Base-by-base conservation (phyloP, 2,113 vertebrate genomes). In the Zingel zingel region DNA sequence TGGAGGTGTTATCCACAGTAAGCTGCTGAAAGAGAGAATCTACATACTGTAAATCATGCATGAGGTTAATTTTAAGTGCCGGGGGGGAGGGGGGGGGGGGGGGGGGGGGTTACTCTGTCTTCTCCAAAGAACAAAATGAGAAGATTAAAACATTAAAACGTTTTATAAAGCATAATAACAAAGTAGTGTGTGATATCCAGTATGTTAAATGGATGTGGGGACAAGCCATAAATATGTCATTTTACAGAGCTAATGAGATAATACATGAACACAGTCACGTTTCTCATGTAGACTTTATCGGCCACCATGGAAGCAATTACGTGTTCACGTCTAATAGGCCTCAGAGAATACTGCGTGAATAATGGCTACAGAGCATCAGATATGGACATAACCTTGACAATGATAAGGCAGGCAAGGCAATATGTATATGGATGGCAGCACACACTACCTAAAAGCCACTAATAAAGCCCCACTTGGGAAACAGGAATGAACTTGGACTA, bases 211-310 rank as follows among this genome's bases (percentile, higher is more conserved):
- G 48, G 53, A 72, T 21, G 48, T 4, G 43, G 61, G 18, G 19
- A 74, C 43, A 18, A 76, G 23, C 59, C 74, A 62, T 84, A 73
- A 83, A 84, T 79, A 56, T 70, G 36, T 87, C 59, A 67, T 27
- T 75, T 66, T 33, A 57, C 58, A 23, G 72, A 72, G 72, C 48
- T 90, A 90, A 88, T 85, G 68, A 85, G 80, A 76, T 79, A 74
- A 79, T 81, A 77, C 58, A 81, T 59, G 74, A 79, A 71, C 77
- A 59, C 77, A 74, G 83, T 79, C 87, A 89, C 87, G 77, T 81
- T 74, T 70, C 77, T 79, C 83, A 63, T 71, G 25, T 8, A 76
- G 62, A 68, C 13, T 77, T 89, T 86, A 91, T 72, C 56, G 78
- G 81, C 65, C 54, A 33, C 75, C 57, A 43, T 21, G 27, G 66